phyloP scores from a whole-genome alignment of 2,797 vertebrate genomes.

The Xiphophorus birchmanni region DNA sequence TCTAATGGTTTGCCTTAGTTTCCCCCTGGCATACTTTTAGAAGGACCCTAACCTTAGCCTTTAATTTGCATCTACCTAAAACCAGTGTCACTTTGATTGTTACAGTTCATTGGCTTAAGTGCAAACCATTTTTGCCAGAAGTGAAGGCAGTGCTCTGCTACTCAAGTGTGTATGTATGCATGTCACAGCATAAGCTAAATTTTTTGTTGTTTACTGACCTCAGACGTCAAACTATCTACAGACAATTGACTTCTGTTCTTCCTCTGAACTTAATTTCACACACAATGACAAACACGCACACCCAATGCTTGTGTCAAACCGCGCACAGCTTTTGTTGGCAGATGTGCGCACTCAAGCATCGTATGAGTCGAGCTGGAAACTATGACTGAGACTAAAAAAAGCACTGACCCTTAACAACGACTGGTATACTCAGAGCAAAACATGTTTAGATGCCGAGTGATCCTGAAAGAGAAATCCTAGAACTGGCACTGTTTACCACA shows the following conservation, averaged over 20 bases:
- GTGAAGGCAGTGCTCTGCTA: background rate
- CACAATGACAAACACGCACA: slow-evolving; percentile 21
- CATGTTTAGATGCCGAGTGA: slow-evolving; percentile 59
- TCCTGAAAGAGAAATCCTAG: slow-evolving; percentile 49
- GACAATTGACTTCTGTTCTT: slow-evolving; percentile 41
- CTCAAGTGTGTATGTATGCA: background rate
- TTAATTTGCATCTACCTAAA: slow-evolving; percentile 54
- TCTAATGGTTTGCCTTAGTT: slow-evolving; percentile 7
- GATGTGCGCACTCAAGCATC: slow-evolving; percentile 60
- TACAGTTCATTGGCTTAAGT: slow-evolving; percentile 18
- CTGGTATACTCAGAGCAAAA: slow-evolving; percentile 57
- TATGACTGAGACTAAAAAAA: slow-evolving; percentile 51
- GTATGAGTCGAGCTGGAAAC: slow-evolving; percentile 51
- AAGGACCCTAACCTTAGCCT: slow-evolving; percentile 35
- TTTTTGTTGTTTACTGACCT: slow-evolving; percentile 49
- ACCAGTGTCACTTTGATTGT: slow-evolving; percentile 45
- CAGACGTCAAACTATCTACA: slow-evolving; percentile 26
- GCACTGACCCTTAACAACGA: slow-evolving; percentile 59
- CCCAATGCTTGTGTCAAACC: slow-evolving; percentile 40
- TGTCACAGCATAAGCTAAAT: background rate
- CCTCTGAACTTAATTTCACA: slow-evolving; percentile 30
- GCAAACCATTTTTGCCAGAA: background rate
- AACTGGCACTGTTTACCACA: slow-evolving; percentile 22
- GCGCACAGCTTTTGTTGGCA: slow-evolving; percentile 27
- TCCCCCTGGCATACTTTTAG: slow-evolving; percentile 1